Conservation (phyloP, 30 jellyfish, hydroid and myxozoan genomes). For the Morbakka virulenta region DNA sequence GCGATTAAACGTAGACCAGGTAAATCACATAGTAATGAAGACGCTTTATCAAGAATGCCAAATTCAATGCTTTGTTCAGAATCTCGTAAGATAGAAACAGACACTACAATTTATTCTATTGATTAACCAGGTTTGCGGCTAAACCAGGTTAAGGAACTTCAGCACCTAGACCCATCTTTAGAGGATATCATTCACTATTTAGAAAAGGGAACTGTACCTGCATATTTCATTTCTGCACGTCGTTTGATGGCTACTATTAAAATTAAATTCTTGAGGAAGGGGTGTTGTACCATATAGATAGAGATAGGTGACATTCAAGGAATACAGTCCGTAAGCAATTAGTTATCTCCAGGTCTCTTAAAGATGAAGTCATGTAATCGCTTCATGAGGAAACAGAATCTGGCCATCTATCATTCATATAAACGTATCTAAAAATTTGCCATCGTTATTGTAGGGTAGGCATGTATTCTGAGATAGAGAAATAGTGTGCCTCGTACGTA, state of each 20-base stretch:
- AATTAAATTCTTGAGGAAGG: conserved; percentile 49
- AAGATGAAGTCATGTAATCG: conserved; percentile 48
- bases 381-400: conserved; percentile 40
- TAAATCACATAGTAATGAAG: conserved; percentile 29
- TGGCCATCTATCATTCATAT: conserved; percentile 38
- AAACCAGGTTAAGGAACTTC: conserved; percentile 1
- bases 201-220: no score
- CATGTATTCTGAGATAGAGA: conserved; percentile 37
- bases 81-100: neutral
- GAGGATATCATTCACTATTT: neutral
- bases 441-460: conserved; percentile 48
- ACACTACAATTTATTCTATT: no score
- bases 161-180: conserved; percentile 15
- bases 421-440: conserved; percentile 14
- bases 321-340: conserved; percentile 13
- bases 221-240: conserved; percentile 25
- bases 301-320: conserved; percentile 28
- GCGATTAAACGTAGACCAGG: conserved; percentile 51
- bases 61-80: conserved; percentile 23
- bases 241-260: conserved; percentile 42
- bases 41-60: conserved; percentile 45
- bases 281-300: conserved; percentile 32
- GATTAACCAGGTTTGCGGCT: conserved; percentile 26
- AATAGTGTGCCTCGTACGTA: conserved; percentile 57
- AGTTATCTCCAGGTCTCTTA: conserved; percentile 44